Conservation (phyloP, 2,888 invertebrate species). For the Philereme vetulata region DNA sequence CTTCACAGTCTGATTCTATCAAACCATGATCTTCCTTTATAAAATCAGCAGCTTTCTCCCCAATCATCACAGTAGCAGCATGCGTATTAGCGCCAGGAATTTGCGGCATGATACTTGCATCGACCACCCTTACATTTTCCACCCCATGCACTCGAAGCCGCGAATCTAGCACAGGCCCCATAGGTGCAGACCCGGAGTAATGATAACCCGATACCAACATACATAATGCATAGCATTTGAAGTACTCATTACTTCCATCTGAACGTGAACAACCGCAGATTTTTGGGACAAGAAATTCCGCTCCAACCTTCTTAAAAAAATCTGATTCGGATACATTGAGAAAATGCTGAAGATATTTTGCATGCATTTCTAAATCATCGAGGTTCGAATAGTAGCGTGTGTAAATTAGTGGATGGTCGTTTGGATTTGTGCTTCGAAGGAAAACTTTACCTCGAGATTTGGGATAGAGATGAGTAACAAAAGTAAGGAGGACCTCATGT, state of each 20-base stretch:
- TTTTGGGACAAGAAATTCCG: conserved; percentile 11
- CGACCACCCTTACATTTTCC: conserved; percentile 33
- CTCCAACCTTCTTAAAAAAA: conserved; percentile 5
- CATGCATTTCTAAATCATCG: conserved; percentile 11
- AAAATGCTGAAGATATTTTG: conserved; percentile 10
- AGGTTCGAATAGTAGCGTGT: conserved; percentile 7
- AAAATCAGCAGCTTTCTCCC: conserved; percentile 30
- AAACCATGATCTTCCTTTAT: conserved; percentile 29
- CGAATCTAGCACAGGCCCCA: conserved; percentile 39
- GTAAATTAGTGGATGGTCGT: conserved; percentile 8
- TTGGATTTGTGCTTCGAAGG: conserved; percentile 12
- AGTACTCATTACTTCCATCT: conserved; percentile 25
- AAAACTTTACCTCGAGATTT: conserved; percentile 15
- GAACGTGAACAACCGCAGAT: conserved; percentile 6
- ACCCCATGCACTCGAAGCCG: conserved; percentile 33
- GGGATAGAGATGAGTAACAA: conserved; percentile 2
- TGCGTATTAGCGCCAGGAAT: conserved; percentile 22
- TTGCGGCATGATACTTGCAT: conserved; percentile 37
- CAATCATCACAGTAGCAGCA: conserved; percentile 33
- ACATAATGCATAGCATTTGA: conserved; percentile 32
- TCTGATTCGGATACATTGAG: conserved; percentile 2
- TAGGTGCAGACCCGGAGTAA: conserved; percentile 33
- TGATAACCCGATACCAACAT: conserved; percentile 30
- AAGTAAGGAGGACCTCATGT: conserved; percentile 1
- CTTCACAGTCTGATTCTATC: neutral